Conservation (phyloP, 2,888 invertebrate species). For the Therioaphis trifolii region DNA sequence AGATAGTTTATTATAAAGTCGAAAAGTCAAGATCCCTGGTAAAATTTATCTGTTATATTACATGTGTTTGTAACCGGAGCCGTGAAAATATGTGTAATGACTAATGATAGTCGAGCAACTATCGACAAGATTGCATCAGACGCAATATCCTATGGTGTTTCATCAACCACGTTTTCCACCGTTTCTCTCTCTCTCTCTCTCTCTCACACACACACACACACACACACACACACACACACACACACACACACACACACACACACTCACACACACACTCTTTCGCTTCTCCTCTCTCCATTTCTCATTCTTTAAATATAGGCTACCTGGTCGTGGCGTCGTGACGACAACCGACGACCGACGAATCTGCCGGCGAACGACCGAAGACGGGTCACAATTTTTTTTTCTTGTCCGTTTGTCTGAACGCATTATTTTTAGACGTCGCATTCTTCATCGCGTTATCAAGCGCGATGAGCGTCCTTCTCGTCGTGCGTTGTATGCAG, state of each 20-base stretch:
- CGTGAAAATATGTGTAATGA: no score
- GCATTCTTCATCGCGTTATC: constrained; percentile 33
- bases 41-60: no score
- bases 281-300: no score
- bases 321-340: no score
- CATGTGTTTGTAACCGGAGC: no score
- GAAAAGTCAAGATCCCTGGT: no score
- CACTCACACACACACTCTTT: no score
- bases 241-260: no score
- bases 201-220: background rate
- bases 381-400: constrained; percentile 47
- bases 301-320: constrained; percentile 41
- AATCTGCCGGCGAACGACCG: background rate
- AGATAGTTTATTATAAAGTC: no score
- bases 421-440: constrained; percentile 52
- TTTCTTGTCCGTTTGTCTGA: constrained; percentile 36
- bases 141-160: constrained; percentile 45
- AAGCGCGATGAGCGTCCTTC: background rate
- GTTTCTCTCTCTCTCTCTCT: background rate
- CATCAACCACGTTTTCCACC: no score
- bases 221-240: no score
- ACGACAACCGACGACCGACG: constrained; percentile 29
- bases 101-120: no score
- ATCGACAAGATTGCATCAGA: constrained; percentile 6
- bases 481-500: background rate